phyloP scores from a whole-genome alignment of 2,113 vertebrate genomes.

The Syngnathus floridae region DNA sequence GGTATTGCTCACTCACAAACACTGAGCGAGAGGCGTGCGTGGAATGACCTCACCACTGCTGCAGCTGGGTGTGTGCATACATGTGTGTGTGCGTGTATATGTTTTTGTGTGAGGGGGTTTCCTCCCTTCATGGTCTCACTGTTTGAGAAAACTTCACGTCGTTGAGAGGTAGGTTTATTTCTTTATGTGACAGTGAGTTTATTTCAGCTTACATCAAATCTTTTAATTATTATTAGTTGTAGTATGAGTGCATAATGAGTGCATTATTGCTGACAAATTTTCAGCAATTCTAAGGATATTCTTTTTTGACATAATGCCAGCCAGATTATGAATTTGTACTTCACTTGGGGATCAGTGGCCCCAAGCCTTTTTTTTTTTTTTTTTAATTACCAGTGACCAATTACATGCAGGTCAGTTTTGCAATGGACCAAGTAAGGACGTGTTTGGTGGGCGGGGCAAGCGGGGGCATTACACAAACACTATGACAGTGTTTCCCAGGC shows the following conservation, averaged over 20 bases:
- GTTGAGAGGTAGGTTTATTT: slow-evolving; percentile 43
- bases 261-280: background rate
- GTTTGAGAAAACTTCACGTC: slow-evolving; percentile 2
- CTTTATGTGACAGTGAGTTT: background rate
- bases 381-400: background rate
- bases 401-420: background rate
- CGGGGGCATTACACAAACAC: too few species aligned
- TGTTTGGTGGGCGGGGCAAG: background rate
- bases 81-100: slow-evolving; percentile 14
- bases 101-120: slow-evolving; percentile 38
- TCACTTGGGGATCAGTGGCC: background rate
- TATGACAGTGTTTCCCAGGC: too few species aligned
- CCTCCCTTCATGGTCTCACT: slow-evolving; percentile 16
- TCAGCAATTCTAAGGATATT: background rate
- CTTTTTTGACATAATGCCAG: background rate
- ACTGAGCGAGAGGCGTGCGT: slow-evolving; percentile 42
- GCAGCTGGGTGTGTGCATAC: slow-evolving; percentile 42
- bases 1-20: slow-evolving; percentile 62
- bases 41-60: slow-evolving; percentile 53
- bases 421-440: background rate
- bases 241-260: background rate
- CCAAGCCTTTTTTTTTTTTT: too few species aligned
- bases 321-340: background rate
- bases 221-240: background rate
- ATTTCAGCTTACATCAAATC: too few species aligned